Percentiles rank a stretch among this genome's conserved stretches.
These are phyloP conservation scores for Clarias magur DNA, from an alignment of 2,113 vertebrate genomes.

Conservation along the genomic window DNA sequence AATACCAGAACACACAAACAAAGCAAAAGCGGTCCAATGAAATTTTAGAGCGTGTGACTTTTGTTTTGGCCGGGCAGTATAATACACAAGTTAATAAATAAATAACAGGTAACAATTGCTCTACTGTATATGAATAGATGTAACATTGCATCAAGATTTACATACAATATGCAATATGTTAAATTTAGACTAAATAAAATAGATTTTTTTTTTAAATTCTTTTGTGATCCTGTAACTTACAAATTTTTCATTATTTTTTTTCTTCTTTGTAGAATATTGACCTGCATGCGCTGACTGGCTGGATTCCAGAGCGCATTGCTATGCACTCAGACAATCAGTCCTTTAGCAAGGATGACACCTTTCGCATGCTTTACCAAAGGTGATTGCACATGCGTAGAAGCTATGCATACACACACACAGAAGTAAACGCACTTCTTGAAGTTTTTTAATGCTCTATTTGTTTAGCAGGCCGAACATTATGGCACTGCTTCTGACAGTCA, in stretches of 20 bases:
- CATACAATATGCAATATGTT: not conserved
- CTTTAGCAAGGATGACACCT: slow-evolving; percentile 91
- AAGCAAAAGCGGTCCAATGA: too few relatives aligned
- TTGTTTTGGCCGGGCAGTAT: too few relatives aligned
- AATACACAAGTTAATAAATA: not conserved
- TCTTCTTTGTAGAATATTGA: slow-evolving; percentile 86
- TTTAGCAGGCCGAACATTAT: not conserved
- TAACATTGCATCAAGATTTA: not conserved
- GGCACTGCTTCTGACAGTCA: not conserved
- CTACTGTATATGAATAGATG: not conserved
- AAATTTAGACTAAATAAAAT: not conserved
- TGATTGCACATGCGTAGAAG: slow-evolving; percentile 53
- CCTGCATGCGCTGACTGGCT: slow-evolving; percentile 94
- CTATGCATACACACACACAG: not conserved
- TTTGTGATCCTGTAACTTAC: not conserved
- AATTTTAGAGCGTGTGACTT: too few relatives aligned
- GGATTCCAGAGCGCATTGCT: slow-evolving; percentile 98
- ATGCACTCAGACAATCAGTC: slow-evolving; percentile 99
- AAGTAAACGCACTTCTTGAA: not conserved
- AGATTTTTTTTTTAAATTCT: too few relatives aligned
- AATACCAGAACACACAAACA: too few relatives aligned
- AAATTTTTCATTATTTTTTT: not conserved
- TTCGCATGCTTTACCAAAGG: slow-evolving; percentile 98
- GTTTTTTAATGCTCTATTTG: not conserved
- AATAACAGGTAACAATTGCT: not conserved